Base-by-base conservation (phyloP, 2,113 vertebrate genomes). In the Struthio camelus region DNA sequence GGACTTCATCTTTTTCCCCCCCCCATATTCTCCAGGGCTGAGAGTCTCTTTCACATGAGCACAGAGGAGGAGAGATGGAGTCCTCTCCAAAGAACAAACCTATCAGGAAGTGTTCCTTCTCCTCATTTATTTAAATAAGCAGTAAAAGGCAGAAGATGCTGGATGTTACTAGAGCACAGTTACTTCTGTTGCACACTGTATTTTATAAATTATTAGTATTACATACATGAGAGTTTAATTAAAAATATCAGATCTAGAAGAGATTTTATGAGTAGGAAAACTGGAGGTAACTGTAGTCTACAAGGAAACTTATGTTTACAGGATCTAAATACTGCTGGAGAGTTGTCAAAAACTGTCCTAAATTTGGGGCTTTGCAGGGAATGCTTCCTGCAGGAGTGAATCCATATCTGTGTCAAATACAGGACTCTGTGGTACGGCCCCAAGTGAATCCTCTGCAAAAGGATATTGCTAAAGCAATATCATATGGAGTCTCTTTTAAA, bases 171-270 rank as follows among this genome's bases (percentile, higher is more conserved):
- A 28, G 67, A 80, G 32, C 30, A 59, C 50, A 25, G 12, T 14
- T 38, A 50, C 24, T 44, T 64, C 48, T 61, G 38, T 48, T 1
- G 0, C n/a, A 34, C 0, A 0, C 44, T n/a, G 89, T 22, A 17
- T 32, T 56, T 11, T 12, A 5, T 15, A 38, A 53, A 13, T 77
- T 46, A 40, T 50, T 44, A 24, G 16, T 27, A n/a, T 24, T 44
- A 11, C 0, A 1, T 38, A 17, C 5, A 11, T 34, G 54, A 51
- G 78, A 64, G 24, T 54, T 56, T 61, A 24, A 28, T 58, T 67
- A 20, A 38, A 83, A 53, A 64, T 27, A 38, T 9, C 64, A 28
- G 8, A 56, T 50, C 75, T 48, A 50, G 79, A 71, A 28, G 65
- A 78, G 42, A 51, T 58, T 72, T 64, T 58, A 48, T n/a, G 28